Percentiles rank a stretch among this genome's conserved stretches.
Evolutionary conservation across 2,113 vertebrate genomes (phyloP).

Genomic region (Urocolius indicus): DNA sequence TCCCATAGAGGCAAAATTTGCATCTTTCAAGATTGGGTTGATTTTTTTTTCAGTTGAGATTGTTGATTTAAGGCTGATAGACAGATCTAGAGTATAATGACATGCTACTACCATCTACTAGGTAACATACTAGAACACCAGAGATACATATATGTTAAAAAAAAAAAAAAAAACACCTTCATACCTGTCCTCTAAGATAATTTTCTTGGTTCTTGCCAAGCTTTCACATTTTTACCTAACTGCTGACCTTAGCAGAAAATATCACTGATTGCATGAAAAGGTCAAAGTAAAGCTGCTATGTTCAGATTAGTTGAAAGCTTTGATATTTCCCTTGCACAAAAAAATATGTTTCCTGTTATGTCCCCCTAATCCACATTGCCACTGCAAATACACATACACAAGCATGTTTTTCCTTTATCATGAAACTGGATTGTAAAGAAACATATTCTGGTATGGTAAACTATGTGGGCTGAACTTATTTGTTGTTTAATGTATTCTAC

Average conservation of each 20-base stretch:
- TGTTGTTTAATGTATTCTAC: not conserved
- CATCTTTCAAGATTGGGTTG: not conserved
- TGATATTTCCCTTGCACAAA: not conserved
- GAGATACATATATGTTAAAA: not conserved
- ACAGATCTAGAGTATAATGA: not conserved
- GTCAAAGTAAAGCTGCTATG: not conserved
- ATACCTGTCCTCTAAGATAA: not conserved
- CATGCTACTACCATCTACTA: not conserved
- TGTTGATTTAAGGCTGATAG: not conserved
- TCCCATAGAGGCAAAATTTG: not conserved
- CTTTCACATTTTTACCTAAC: conserved; percentile 1
- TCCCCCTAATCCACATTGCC: not conserved
- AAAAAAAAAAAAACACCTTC: not conserved
- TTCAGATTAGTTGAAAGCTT: not conserved
- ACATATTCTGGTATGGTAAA: not conserved
- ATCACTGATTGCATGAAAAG: not conserved
- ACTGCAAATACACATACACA: not conserved
- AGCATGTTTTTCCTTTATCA: not conserved
- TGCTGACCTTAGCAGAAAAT: conserved; percentile 24
- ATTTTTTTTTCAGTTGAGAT: not conserved
- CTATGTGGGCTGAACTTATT: not conserved
- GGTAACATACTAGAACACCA: not conserved
- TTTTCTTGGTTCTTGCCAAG: not conserved
- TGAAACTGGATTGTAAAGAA: not conserved
- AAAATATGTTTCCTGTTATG: not conserved